Conservation (phyloP, 64 coral and sea anemone genomes). For the Dendronephthya gigantea region DNA sequence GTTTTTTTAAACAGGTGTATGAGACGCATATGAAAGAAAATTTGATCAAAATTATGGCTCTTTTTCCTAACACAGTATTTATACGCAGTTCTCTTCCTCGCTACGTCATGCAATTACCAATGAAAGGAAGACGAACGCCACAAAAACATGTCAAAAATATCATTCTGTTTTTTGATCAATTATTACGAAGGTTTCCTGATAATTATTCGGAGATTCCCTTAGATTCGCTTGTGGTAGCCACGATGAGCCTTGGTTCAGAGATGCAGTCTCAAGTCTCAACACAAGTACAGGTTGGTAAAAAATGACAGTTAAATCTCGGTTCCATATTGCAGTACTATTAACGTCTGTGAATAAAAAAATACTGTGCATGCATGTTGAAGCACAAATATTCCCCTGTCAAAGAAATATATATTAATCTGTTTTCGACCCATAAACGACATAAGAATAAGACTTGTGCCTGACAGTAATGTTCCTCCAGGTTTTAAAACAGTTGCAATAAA, state of each 20-base stretch:
- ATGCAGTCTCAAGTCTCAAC: background rate
- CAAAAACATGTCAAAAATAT: background rate
- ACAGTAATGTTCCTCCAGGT: too few species aligned
- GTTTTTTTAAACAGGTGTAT: background rate
- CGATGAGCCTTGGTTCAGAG: background rate
- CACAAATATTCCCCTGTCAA: too few species aligned
- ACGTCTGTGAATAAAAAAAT: too few species aligned
- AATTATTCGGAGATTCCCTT: background rate
- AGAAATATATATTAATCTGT: too few species aligned
- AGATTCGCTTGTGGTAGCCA: background rate
- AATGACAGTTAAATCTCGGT: too few species aligned
- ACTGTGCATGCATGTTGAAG: too few species aligned
- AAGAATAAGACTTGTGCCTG: too few species aligned
- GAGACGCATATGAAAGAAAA: conserved; percentile 16
- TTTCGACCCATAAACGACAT: too few species aligned
- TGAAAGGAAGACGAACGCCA: background rate
- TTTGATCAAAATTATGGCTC: background rate
- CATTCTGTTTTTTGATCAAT: conserved; percentile 6
- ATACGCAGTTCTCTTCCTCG: background rate
- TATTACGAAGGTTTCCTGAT: background rate
- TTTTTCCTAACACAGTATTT: background rate
- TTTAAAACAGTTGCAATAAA: too few species aligned
- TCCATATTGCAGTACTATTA: too few species aligned
- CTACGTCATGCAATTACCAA: conserved; percentile 1
- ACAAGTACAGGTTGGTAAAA: background rate